These are phyloP conservation scores for Syndactyla subalaris DNA, from an alignment of 2,797 vertebrate species.

Conservation along the genomic window DNA sequence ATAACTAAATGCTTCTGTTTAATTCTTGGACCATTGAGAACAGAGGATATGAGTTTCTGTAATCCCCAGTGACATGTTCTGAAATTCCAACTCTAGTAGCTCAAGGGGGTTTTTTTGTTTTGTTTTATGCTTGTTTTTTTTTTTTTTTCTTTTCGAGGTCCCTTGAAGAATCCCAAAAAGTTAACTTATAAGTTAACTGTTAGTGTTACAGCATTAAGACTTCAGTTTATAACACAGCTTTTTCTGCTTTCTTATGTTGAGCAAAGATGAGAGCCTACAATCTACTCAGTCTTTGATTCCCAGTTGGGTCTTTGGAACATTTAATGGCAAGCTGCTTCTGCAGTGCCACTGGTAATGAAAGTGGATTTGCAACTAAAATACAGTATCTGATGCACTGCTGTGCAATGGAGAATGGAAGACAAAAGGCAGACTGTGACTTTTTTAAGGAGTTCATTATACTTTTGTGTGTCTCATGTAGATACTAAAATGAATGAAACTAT, in stretches of 20 bases:
- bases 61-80: rapidly evolving
- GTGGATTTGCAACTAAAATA: background rate
- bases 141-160: background rate
- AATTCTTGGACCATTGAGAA: background rate
- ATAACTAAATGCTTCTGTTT: rapidly evolving
- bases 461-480: background rate
- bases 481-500: background rate
- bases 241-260: background rate
- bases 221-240: background rate
- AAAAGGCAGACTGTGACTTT: background rate
- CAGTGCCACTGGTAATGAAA: background rate
- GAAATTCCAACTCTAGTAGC: background rate
- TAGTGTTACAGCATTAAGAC: rapidly evolving
- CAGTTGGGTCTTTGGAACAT: background rate
- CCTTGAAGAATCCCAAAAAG: background rate
- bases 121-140: background rate
- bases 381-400: background rate
- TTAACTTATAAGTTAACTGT: rapidly evolving
- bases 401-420: background rate
- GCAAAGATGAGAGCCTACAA: background rate
- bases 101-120: background rate
- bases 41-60: background rate
- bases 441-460: background rate
- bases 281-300: background rate
- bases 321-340: background rate